Base-by-base conservation (phyloP, 1,140 invertebrate species). In the Drosophila ogumai region DNA sequence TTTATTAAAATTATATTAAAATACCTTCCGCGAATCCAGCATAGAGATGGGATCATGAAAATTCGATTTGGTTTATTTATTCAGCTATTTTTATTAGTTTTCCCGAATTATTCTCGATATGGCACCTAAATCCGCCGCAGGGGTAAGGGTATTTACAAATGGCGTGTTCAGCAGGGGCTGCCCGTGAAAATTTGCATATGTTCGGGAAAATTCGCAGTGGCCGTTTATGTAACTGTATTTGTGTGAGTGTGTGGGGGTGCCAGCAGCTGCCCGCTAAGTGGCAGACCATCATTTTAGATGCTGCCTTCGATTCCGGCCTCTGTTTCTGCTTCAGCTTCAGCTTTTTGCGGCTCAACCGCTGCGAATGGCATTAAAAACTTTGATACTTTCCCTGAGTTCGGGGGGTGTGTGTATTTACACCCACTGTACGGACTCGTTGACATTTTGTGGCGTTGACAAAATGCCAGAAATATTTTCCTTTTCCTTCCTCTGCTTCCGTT, bases 141-240 rank as follows among this genome's bases (percentile, higher is more conserved):
- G 13, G 38, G 44, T 46, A 10, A 69, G 66, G 44, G 76, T 67
- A 79, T 75, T 65, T 50, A 10, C 49, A 28, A 57, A 72, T 25
- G 17, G 47, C 59, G 19, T 55, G 63, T 38, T 69, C 38, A 10
- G 61, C 61, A 22, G 10, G 46, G 32, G 36, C 36, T 66, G 66
- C 57, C 85, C 84, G 85, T 90, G 85, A 88, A 90, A 85, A 88
- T 85, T 88, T 88, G 78, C 84, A 90, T 90, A 88, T 81, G 85
- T 85, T 90, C 67, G 66, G 50, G 68, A 69, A 88, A 88, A 90
- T 64, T 88, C 68, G 52, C 73, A 81, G 56, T 59, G 61, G 47
- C 63, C 56, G 58, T 76, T 76, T 57, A 43, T 36, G 49, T 66
- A 50, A 44, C 31, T 63, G 43, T 60, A 17, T 59, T 46, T 54